A percentile compares a stretch with the other conserved stretches of the same genome.
Evolutionary conservation across 2,113 vertebrate species (phyloP).

Genomic region (Aspidoscelis tigris): DNA sequence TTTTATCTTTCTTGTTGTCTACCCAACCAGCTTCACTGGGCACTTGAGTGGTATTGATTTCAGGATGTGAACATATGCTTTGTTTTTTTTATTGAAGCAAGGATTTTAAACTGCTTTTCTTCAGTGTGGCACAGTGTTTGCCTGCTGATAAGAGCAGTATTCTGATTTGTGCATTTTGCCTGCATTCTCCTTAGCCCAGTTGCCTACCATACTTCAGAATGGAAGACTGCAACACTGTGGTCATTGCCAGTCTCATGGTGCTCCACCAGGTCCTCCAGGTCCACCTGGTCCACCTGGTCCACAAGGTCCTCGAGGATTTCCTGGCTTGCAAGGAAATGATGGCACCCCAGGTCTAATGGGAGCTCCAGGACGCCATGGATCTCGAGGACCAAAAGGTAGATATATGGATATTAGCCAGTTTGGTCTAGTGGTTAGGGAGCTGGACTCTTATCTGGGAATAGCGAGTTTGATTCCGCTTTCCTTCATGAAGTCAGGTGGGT

Average conservation of each 20-base stretch:
- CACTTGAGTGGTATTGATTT: not conserved
- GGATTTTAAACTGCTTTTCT: not conserved
- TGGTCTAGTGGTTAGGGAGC: too few relatives aligned
- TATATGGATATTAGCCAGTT: not conserved
- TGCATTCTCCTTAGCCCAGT: slow-evolving; percentile 81
- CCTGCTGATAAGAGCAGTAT: not conserved
- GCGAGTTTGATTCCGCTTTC: too few relatives aligned
- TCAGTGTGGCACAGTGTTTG: not conserved
- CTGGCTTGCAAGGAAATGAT: slow-evolving; percentile 85
- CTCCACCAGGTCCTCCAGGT: slow-evolving; percentile 84
- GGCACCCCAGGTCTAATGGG: slow-evolving; percentile 85
- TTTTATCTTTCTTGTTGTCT: too few relatives aligned
- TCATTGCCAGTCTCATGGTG: slow-evolving; percentile 81
- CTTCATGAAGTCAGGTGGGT: too few relatives aligned
- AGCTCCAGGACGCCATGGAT: slow-evolving; percentile 83
- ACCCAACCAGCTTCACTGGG: too few relatives aligned
- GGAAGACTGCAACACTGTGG: slow-evolving; percentile 85
- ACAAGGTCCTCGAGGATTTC: slow-evolving; percentile 86
- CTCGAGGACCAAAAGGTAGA: slow-evolving; percentile 89
- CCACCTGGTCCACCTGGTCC: slow-evolving; percentile 84
- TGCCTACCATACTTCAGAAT: slow-evolving; percentile 83
- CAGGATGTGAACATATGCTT: not conserved
- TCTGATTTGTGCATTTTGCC: slow-evolving; percentile 37
- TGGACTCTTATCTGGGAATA: too few relatives aligned
- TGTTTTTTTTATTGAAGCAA: not conserved